Percentiles rank a stretch among this genome's conserved stretches.
These are phyloP conservation scores for Peromyscus leucopus DNA, from an alignment of 2,113 vertebrate species.

Conservation along the genomic window DNA sequence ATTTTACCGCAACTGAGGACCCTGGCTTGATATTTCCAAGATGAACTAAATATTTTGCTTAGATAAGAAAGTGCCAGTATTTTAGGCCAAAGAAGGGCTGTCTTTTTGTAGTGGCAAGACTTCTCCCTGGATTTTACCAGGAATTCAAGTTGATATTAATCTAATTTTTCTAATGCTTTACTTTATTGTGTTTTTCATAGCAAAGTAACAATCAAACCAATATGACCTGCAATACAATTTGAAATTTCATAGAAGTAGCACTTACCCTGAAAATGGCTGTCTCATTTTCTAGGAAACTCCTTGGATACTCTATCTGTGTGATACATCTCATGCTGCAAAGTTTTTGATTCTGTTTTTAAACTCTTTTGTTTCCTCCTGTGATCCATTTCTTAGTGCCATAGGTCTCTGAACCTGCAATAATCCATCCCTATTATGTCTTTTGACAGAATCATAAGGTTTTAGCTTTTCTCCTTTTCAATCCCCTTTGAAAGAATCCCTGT, in stretches of 20 bases:
- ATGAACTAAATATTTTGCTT: not conserved
- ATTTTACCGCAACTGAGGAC: not conserved
- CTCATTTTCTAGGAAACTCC: not conserved
- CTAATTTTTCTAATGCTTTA: conserved; percentile 61
- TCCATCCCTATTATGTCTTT: conserved; percentile 26
- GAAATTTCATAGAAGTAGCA: conserved; percentile 31
- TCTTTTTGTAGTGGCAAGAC: not conserved
- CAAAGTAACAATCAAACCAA: conserved; percentile 61
- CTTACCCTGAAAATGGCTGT: conserved; percentile 48
- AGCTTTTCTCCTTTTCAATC: conserved; percentile 33
- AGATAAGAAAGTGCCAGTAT: not conserved
- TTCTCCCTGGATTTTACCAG: conserved; percentile 46
- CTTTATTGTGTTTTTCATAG: conserved; percentile 65
- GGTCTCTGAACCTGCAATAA: not conserved
- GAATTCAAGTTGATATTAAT: conserved; percentile 63
- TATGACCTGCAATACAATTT: conserved; percentile 30
- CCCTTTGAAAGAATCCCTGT: not conserved
- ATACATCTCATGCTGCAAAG: not conserved
- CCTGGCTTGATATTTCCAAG: not conserved
- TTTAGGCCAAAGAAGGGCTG: conserved; percentile 10
- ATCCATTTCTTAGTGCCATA: not conserved
- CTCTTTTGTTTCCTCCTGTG: not conserved
- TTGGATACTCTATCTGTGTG: not conserved
- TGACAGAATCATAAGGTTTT: not conserved
- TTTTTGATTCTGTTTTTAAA: not conserved